Conservation (phyloP, 2,888 invertebrate genomes). For the Neoascia interrupta region DNA sequence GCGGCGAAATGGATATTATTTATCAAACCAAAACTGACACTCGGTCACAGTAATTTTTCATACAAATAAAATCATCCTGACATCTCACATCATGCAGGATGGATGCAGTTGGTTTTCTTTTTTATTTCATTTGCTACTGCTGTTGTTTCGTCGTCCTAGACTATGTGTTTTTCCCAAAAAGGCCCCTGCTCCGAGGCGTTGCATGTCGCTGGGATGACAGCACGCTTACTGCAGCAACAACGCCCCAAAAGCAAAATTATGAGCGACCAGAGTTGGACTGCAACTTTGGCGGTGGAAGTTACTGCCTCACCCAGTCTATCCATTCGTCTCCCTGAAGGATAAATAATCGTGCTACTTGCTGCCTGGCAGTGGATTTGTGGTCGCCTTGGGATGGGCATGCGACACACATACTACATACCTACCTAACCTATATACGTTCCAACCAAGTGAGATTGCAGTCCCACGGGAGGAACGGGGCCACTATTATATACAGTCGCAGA, state of each 20-base stretch:
- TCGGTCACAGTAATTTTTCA: conserved; percentile 69
- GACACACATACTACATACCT: neutral
- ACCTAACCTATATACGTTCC: neutral
- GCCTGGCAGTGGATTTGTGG: conserved; percentile 67
- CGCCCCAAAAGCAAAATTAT: conserved; percentile 60
- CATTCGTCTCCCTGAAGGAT: conserved; percentile 47
- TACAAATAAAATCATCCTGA: conserved; percentile 69
- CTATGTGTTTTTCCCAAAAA: conserved; percentile 21
- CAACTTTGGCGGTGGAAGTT: conserved; percentile 15
- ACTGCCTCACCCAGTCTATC: conserved; percentile 3
- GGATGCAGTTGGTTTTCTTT: conserved; percentile 48
- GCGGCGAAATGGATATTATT: conserved; percentile 67
- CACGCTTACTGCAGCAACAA: conserved; percentile 64
- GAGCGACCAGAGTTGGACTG: conserved; percentile 58
- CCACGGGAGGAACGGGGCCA: conserved; percentile 5
- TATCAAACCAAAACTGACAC: conserved; percentile 69
- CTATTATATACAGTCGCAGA: conserved; percentile 1
- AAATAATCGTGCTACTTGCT: conserved; percentile 65
- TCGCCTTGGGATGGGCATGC: conserved; percentile 52
- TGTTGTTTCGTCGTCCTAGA: conserved; percentile 34
- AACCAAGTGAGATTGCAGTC: conserved; percentile 50
- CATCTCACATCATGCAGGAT: conserved; percentile 68
- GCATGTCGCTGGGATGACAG: conserved; percentile 59
- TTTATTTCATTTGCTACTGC: conserved; percentile 17
- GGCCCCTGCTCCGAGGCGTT: conserved; percentile 16